Evolutionary conservation across 2,797 vertebrate species (phyloP).

Genomic region (Epinephelus awoara): DNA sequence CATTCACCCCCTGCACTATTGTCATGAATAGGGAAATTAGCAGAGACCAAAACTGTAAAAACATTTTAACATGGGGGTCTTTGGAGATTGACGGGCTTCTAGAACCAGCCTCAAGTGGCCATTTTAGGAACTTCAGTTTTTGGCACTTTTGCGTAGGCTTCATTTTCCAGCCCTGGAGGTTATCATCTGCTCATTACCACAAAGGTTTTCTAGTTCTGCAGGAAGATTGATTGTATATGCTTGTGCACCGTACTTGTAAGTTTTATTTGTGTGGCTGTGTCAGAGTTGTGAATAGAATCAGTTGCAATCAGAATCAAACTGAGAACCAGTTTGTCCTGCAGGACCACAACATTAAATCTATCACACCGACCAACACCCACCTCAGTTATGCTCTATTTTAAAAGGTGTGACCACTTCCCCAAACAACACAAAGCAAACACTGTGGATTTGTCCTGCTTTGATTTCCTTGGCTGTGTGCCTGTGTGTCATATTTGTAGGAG

Average conservation of each 20-base stretch:
- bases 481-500: constrained; percentile 17
- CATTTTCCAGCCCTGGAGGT: too few species aligned
- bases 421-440: constrained; percentile 46
- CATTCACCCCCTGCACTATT: too few species aligned
- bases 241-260: too few species aligned
- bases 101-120: too few species aligned
- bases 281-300: constrained; percentile 15
- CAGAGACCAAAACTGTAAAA: too few species aligned
- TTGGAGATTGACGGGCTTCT: too few species aligned
- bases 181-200: too few species aligned
- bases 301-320: background rate
- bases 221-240: background rate
- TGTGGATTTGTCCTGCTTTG: constrained; percentile 57
- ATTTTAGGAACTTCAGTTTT: too few species aligned
- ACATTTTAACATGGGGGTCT: too few species aligned
- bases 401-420: constrained; percentile 59
- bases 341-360: constrained; percentile 18
- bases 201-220: background rate
- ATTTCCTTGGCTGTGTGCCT: constrained; percentile 50
- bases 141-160: too few species aligned
- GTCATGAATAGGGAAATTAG: too few species aligned
- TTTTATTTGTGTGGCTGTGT: background rate
- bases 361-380: constrained; percentile 54
- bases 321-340: constrained; percentile 70
- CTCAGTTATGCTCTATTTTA: constrained; percentile 44